Evolutionary conservation across 2,797 vertebrate species (phyloP).

Genomic region (Harpagifer antarcticus): DNA sequence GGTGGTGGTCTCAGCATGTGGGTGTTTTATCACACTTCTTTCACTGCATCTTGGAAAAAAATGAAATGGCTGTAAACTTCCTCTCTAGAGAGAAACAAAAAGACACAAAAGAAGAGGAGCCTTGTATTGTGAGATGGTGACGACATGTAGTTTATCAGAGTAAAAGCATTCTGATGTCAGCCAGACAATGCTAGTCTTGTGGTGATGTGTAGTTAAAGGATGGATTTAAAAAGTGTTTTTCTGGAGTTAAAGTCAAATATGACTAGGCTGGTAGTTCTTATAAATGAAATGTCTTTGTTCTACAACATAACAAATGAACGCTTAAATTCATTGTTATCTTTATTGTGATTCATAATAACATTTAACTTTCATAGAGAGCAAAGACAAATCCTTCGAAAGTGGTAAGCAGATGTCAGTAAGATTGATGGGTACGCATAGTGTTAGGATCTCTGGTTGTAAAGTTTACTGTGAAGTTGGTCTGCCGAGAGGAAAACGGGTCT

Average conservation of each 20-base stretch:
- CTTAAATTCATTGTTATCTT: slow-evolving; percentile 17
- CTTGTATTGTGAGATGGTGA: slow-evolving; percentile 60
- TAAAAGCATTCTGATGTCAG: slow-evolving; percentile 45
- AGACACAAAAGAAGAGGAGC: slow-evolving; percentile 55
- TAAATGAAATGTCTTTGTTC: slow-evolving; percentile 1
- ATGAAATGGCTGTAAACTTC: slow-evolving; percentile 73
- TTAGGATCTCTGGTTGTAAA: slow-evolving; percentile 59
- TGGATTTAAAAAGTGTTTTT: not conserved
- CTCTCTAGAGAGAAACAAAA: slow-evolving; percentile 60
- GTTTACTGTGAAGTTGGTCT: slow-evolving; percentile 45
- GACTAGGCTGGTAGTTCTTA: not conserved
- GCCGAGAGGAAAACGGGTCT: slow-evolving; percentile 40
- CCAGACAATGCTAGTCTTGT: not conserved
- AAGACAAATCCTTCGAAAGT: slow-evolving; percentile 37
- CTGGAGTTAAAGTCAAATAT: slow-evolving; percentile 1
- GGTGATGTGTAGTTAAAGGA: not conserved
- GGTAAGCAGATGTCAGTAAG: slow-evolving; percentile 60
- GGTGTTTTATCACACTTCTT: slow-evolving; percentile 72
- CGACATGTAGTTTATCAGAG: slow-evolving; percentile 59
- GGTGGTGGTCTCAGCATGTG: slow-evolving; percentile 71
- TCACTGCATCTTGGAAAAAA: slow-evolving; percentile 71
- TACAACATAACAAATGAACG: slow-evolving; percentile 11
- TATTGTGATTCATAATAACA: slow-evolving; percentile 30
- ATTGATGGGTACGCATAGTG: slow-evolving; percentile 51
- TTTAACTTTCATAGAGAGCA: slow-evolving; percentile 47